Evolutionary conservation across 1,140 invertebrate genomes (phyloP).

Genomic region (Oreohelix idahoensis): DNA sequence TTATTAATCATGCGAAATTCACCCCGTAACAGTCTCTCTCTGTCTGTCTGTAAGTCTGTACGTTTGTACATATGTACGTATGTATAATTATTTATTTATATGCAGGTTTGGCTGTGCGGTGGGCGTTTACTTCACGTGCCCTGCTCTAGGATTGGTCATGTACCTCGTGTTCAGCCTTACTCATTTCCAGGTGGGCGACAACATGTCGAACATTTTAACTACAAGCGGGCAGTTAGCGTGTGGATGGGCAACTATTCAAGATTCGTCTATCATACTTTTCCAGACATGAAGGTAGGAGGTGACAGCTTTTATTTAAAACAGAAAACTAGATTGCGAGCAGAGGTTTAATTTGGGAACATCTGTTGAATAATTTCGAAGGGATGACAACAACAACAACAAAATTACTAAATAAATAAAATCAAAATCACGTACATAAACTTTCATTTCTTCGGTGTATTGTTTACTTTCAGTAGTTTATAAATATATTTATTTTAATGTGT

Average conservation of each 20-base stretch:
- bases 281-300: constrained; percentile 52
- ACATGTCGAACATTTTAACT: constrained; percentile 53
- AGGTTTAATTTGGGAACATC: too few relatives aligned
- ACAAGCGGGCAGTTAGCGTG: constrained; percentile 59
- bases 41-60: background rate
- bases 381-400: too few relatives aligned
- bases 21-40: too few relatives aligned
- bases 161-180: constrained; percentile 90
- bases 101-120: constrained; percentile 95
- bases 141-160: constrained; percentile 64
- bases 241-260: constrained; percentile 58
- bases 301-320: too few relatives aligned
- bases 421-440: too few relatives aligned
- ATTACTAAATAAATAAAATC: too few relatives aligned
- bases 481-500: too few relatives aligned
- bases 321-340: too few relatives aligned
- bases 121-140: constrained; percentile 90
- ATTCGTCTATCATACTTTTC: constrained; percentile 52
- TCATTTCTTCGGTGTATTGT: too few relatives aligned
- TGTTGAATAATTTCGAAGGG: too few relatives aligned
- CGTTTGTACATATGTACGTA: background rate
- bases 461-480: too few relatives aligned
- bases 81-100: background rate
- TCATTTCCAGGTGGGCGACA: constrained; percentile 86
- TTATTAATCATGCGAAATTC: too few relatives aligned